phyloP scores from a whole-genome alignment of 2,888 invertebrate species.

The Synergus umbraculus region DNA sequence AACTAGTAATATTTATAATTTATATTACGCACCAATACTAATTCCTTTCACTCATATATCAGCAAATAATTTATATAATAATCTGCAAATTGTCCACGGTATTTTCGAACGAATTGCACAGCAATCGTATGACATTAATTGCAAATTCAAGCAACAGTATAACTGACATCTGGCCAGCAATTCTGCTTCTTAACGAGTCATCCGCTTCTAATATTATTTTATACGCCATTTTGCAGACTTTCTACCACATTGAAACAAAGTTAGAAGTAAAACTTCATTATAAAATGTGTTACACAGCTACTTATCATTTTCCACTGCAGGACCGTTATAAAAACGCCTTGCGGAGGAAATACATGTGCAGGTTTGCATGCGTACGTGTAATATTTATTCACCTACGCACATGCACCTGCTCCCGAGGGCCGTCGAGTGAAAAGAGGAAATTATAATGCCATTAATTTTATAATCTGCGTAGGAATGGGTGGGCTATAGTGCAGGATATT shows the following conservation, averaged over 20 bases:
- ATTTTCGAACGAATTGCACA: conserved; percentile 5
- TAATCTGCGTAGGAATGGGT: conserved; percentile 40
- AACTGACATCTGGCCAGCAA: conserved; percentile 19
- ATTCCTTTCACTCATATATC: not conserved
- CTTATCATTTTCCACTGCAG: conserved; percentile 21
- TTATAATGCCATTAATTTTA: conserved; percentile 40
- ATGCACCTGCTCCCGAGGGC: conserved; percentile 37
- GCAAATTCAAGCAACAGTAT: conserved; percentile 20
- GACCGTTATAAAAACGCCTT: conserved; percentile 35
- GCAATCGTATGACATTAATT: conserved; percentile 21
- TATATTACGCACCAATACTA: not conserved
- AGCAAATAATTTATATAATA: conserved; percentile 13
- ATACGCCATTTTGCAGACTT: conserved; percentile 24
- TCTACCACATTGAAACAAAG: not conserved
- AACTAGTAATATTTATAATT: not conserved
- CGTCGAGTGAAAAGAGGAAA: conserved; percentile 37
- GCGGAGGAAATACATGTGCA: not conserved
- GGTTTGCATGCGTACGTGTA: not conserved
- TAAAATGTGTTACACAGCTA: conserved; percentile 35
- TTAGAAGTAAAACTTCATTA: conserved; percentile 24
- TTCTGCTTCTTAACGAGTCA: conserved; percentile 28
- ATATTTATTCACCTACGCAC: conserved; percentile 39
- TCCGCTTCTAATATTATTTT: conserved; percentile 39
- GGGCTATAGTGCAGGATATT: conserved; percentile 33
- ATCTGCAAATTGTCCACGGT: not conserved